These are phyloP conservation scores for Scolanthus callimorphus DNA, from an alignment of 92 coral and sea anemone species.

Conservation along the genomic window DNA sequence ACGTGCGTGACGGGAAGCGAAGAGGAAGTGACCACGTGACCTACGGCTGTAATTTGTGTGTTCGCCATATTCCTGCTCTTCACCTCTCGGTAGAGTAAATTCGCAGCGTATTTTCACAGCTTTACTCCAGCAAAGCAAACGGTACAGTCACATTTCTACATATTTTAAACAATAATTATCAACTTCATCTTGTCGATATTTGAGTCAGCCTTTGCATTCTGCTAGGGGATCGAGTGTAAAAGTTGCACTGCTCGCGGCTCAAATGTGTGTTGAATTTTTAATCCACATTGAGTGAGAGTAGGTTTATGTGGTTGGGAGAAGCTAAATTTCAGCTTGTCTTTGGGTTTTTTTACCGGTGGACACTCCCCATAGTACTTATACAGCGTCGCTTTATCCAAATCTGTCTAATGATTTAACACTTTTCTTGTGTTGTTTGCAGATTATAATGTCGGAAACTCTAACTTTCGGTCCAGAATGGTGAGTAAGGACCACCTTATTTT, in stretches of 20 bases:
- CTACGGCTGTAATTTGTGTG: slow-evolving; percentile 67
- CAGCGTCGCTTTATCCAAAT: too few species aligned
- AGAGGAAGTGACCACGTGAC: slow-evolving; percentile 82
- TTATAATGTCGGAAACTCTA: slow-evolving; percentile 96
- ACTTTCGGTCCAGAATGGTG: slow-evolving; percentile 99
- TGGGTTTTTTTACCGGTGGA: too few species aligned
- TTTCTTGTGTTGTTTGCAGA: slow-evolving; percentile 22
- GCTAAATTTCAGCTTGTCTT: too few species aligned
- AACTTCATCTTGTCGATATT: neutral
- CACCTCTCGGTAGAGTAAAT: slow-evolving; percentile 39
- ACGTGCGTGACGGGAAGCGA: slow-evolving; percentile 26
- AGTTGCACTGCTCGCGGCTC: neutral
- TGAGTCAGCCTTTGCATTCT: neutral
- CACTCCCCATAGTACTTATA: too few species aligned
- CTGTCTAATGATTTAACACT: too few species aligned
- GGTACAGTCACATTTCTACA: slow-evolving; percentile 7
- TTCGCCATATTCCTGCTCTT: slow-evolving; percentile 90
- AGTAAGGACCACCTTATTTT: too few species aligned
- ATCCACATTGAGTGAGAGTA: too few species aligned
- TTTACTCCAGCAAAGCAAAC: slow-evolving; percentile 10
- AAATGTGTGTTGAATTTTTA: neutral
- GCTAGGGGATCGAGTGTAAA: neutral
- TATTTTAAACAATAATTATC: neutral
- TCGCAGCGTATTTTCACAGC: slow-evolving; percentile 29
- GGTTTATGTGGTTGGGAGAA: too few species aligned